Conservation (phyloP, 2,888 invertebrate genomes). For the Deilephila porcellus region DNA sequence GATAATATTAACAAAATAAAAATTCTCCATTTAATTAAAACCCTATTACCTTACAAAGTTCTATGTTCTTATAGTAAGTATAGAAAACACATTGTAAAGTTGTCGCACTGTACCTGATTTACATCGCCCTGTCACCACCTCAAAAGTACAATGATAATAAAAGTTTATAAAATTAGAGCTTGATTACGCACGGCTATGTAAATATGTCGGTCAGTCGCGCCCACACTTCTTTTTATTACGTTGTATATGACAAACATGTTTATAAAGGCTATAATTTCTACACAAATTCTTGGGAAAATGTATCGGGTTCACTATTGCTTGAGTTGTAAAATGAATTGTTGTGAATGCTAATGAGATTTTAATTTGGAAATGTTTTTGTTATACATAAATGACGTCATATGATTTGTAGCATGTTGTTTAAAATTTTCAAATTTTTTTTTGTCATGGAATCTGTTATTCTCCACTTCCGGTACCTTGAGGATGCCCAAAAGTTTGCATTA, state of each 20-base stretch:
- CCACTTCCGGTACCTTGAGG: too few species aligned
- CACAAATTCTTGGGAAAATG: slow-evolving; percentile 17
- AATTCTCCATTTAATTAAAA: too few species aligned
- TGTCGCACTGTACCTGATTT: slow-evolving; percentile 15
- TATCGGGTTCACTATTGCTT: background rate
- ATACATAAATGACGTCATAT: too few species aligned
- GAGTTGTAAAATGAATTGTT: background rate
- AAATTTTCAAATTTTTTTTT: too few species aligned
- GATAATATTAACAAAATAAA: too few species aligned
- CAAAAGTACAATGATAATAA: slow-evolving; percentile 29
- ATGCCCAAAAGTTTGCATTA: too few species aligned
- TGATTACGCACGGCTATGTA: slow-evolving; percentile 27
- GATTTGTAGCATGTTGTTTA: too few species aligned
- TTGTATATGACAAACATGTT: slow-evolving; percentile 25
- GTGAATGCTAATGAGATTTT: background rate
- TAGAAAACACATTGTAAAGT: background rate
- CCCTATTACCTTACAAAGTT: background rate
- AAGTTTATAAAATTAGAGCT: slow-evolving; percentile 31
- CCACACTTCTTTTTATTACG: slow-evolving; percentile 20
- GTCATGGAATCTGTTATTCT: too few species aligned
- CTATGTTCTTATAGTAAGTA: background rate
- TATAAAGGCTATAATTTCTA: slow-evolving; percentile 26
- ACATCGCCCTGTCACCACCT: background rate
- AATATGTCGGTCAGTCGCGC: slow-evolving; percentile 21
- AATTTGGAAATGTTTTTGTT: background rate